Base-by-base conservation (phyloP, 2,888 invertebrate genomes). In the Drosophila mayaguana region DNA sequence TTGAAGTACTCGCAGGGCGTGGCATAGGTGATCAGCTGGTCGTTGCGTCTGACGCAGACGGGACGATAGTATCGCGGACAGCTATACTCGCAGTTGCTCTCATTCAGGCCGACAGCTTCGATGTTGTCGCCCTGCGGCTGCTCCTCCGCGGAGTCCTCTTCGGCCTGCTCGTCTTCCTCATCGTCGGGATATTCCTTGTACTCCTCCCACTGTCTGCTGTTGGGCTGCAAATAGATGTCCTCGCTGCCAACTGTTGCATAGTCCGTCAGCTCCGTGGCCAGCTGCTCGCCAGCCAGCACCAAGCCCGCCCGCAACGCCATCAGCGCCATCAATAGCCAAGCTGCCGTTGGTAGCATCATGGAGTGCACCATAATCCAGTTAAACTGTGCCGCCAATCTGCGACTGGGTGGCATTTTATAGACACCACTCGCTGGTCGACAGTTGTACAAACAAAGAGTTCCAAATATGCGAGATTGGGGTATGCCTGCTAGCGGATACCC, bases 31-130 rank as follows among this genome's bases (percentile, higher is more conserved):
- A 78, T 20, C 36, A 54, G 51, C 16, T 61, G 22, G 0, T 62
- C 74, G 34, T 85, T 57, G 25, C 83, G 78, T 0, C 63, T 60
- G 2, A 62, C 83, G 28, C 87, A 87, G 5, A 87, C 34, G 7
- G 87, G 87, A 0, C 76, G 82, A 67, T 87, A 87, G n/a, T 80
- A 88, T 0, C 87, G 85, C 1, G 88, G 89, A n/a, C 87, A 87
- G 32, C 86, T 81, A 5, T 74, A 71, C 40, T 81, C 88, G 42
- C 86, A 89, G 55, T 61, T 76, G 14, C 32, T 7, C 43, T 62
- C 75, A 6, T 69, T 22, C 43, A 81, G 80, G 3, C 72, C 77
- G 25, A 63, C 50, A 7, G 45, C 78, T n/a, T 55, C 46, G 5
- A 78, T 65, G 8, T 72, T 67, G 9, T 62, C 53, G 11, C 46